Conservation (phyloP, 2,113 vertebrate genomes). For the Rhinichthys klamathensis region DNA sequence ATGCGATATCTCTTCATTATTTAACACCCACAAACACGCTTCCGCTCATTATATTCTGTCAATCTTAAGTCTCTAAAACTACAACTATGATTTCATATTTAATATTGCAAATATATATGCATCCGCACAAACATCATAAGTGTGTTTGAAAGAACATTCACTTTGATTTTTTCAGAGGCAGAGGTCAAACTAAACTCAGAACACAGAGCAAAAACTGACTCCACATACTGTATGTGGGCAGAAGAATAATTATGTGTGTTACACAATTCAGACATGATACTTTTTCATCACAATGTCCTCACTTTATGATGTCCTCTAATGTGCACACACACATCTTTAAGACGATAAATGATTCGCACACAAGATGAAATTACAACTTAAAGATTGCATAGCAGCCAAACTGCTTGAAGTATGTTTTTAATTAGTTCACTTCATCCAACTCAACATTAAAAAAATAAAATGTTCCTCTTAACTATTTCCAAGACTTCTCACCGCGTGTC, state of each 20-base stretch:
- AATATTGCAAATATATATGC: neutral
- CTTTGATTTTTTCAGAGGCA: neutral
- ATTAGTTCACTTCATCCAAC: no score
- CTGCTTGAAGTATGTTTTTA: neutral
- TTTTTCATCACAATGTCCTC: neutral
- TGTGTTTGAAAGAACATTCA: neutral
- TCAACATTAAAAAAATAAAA: neutral
- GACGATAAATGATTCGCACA: no score
- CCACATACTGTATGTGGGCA: neutral
- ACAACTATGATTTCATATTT: neutral
- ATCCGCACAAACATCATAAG: neutral
- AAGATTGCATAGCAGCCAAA: no score
- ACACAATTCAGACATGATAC: neutral
- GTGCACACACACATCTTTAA: no score
- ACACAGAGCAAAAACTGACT: neutral
- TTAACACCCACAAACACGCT: neutral
- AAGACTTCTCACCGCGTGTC: neutral
- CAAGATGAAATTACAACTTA: no score
- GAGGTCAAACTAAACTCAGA: neutral
- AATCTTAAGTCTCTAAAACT: neutral
- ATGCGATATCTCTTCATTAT: neutral
- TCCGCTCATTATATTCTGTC: neutral
- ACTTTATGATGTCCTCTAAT: neutral
- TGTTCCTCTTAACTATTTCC: neutral
- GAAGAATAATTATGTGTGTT: slow-evolving; percentile 1